Percentiles rank a stretch among this genome's conserved stretches.
Conservation (phyloP, 37 sponge, comb jelly and placozoan species). For the Tethya wilhelma region DNA sequence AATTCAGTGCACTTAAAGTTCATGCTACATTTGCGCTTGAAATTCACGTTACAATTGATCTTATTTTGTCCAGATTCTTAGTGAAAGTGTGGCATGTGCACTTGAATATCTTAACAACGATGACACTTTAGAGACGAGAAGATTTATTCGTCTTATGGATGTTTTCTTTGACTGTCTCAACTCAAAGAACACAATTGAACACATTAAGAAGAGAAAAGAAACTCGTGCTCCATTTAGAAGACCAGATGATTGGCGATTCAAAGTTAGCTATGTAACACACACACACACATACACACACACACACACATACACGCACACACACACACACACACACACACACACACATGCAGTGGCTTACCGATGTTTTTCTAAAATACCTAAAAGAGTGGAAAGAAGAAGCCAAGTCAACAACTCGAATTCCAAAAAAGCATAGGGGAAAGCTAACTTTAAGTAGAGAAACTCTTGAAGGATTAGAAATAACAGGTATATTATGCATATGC, state of each 20-base stretch:
- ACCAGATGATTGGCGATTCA: slow-evolving; percentile 21
- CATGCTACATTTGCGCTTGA: too few relatives aligned
- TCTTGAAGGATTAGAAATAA: slow-evolving; percentile 1
- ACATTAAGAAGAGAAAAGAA: background rate
- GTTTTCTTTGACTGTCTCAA: slow-evolving; percentile 45
- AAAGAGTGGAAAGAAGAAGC: slow-evolving; percentile 11
- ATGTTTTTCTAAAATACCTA: background rate
- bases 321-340: too few relatives aligned
- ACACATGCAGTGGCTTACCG: background rate
- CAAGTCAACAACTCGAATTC: background rate
- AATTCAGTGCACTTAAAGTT: too few relatives aligned
- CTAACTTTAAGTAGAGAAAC: background rate
- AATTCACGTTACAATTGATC: too few relatives aligned
- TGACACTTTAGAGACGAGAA: slow-evolving; percentile 6
- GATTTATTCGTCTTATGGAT: slow-evolving; percentile 26
- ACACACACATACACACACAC: background rate
- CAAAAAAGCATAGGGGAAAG: background rate
- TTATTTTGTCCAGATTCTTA: too few relatives aligned
- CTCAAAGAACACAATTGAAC: background rate
- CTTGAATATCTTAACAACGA: background rate
- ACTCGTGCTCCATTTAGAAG: slow-evolving; percentile 2
- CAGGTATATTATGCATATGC: too few relatives aligned
- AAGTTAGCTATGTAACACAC: slow-evolving; percentile 1
- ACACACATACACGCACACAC: too few relatives aligned
- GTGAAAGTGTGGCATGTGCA: slow-evolving; percentile 25